A percentile compares a stretch with the other conserved stretches of the same genome.
phyloP scores from a whole-genome alignment of 2,888 invertebrate species.

The Tiliacea citrago region DNA sequence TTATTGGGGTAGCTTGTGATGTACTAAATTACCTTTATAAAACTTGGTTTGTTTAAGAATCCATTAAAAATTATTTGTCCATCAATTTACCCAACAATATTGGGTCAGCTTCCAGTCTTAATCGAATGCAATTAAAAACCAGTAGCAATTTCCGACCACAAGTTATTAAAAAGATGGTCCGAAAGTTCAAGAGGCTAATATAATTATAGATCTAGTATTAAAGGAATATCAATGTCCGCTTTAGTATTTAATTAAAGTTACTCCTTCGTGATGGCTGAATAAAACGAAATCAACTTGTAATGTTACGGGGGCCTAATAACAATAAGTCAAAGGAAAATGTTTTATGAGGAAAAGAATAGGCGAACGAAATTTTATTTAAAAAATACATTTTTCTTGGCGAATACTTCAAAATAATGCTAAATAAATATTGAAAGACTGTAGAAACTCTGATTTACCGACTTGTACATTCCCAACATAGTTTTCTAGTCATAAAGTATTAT shows the following conservation, averaged over 20 bases:
- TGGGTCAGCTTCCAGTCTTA: background rate
- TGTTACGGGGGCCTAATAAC: background rate
- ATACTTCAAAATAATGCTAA: background rate
- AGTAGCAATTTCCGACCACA: background rate
- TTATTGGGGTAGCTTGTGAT: background rate
- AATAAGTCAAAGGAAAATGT: background rate
- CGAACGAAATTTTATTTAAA: no score
- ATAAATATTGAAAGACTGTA: background rate
- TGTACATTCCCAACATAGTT: constrained; percentile 31
- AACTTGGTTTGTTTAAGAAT: background rate
- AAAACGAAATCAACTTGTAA: background rate
- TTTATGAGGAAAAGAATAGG: background rate
- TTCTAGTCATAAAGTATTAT: constrained; percentile 28
- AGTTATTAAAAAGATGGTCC: background rate
- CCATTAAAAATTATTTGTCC: background rate
- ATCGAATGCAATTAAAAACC: background rate
- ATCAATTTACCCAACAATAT: background rate
- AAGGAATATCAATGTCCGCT: no score
- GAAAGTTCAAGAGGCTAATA: background rate
- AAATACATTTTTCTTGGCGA: background rate
- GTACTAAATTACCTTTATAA: background rate
- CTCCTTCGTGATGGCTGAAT: background rate
- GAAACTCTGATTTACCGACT: background rate
- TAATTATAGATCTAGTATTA: background rate
- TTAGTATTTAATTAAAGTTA: background rate